Base-by-base conservation (phyloP, 2,888 invertebrate genomes). In the Fragum whitleyi region DNA sequence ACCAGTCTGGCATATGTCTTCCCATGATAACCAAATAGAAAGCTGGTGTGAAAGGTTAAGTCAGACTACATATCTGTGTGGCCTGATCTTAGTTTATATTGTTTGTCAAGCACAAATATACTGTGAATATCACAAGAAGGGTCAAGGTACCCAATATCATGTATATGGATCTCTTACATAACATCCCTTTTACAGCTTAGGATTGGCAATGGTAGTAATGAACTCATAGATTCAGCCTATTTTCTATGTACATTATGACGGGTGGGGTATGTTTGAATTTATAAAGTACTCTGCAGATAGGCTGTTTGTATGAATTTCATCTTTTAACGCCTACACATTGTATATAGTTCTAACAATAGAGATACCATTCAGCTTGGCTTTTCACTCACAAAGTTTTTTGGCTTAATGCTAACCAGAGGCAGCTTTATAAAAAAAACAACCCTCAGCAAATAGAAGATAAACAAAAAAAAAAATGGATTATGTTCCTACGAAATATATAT, bases 321-420 rank as follows among this genome's bases (percentile, higher is more conserved):
- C 53, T 21, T 47, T n/a, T 65, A 7, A n/a, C 42, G 65, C 42
- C 21, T 32, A 39, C 19, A 39, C 23, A 65, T 21, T 65, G n/a
- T 65, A 14, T 21, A 65, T 42, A 65, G 39, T 65, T n/a, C 19
- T 65, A 65, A 65, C 65, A 42, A 14, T 23, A 42, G 65, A 65
- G 42, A 65, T 42, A 39, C 26, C 42, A 42, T 65, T 36, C 65
- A 65, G 65, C 65, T 65, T 65, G 9, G 42, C 61, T 61, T 32
- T 32, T 2, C 11, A 57, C 57, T 57, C 61, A 32, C 32, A 7
- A 32, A 47, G 14, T 26, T 26, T 21, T 1, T 42, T 65, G 19
- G 42, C 39, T 65, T 65, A 23, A 19, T 42, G 65, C 39, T 42
- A 42, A 42, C 23, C 9, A 36, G 32, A 3, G n/a, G n/a, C n/a